These are phyloP conservation scores for Bolinopsis microptera DNA, from an alignment of 37 sponge, comb jelly and placozoan species.

Conservation along the genomic window DNA sequence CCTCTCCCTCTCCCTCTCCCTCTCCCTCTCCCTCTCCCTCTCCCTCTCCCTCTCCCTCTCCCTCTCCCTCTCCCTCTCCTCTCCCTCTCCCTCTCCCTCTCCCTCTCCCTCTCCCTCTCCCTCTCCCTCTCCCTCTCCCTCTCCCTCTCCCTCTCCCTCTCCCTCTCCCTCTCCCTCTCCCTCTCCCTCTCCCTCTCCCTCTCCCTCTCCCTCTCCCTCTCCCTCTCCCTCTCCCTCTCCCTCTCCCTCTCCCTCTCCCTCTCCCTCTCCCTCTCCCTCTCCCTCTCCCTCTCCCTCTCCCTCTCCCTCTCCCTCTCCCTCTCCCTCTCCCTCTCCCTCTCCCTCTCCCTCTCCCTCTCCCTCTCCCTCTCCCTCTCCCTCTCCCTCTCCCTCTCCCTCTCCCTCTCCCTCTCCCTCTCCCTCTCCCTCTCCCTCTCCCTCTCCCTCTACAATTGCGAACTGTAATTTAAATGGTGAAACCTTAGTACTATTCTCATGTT, in stretches of 20 bases:
- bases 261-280: neutral
- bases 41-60: neutral
- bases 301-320: neutral
- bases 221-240: neutral
- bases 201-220: neutral
- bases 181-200: neutral
- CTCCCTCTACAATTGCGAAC: too few relatives aligned
- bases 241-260: neutral
- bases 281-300: neutral
- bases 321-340: neutral
- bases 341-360: neutral
- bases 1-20: neutral
- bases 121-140: neutral
- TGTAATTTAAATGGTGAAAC: too few relatives aligned
- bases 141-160: neutral
- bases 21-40: neutral
- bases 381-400: neutral
- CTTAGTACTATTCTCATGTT: too few relatives aligned
- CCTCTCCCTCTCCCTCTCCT: neutral
- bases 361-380: neutral
- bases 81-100: neutral
- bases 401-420: neutral
- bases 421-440: neutral
- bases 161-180: neutral
- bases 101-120: neutral